Evolutionary conservation across 2,888 invertebrate genomes (phyloP).

Genomic region (Mythimna pallens): DNA sequence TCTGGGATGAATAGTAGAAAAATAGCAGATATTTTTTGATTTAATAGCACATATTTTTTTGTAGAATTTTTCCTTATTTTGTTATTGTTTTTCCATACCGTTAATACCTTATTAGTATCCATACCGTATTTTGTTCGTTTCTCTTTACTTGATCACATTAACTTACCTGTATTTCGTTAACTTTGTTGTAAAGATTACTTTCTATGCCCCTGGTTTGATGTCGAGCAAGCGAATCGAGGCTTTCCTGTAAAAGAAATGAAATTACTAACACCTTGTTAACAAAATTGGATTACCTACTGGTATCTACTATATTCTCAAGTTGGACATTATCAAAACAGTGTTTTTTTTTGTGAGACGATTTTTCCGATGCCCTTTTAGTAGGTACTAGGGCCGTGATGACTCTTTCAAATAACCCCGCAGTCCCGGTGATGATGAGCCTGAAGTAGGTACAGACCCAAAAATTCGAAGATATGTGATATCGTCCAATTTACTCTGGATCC

Average conservation of each 20-base stretch:
- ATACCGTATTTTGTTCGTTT: not conserved
- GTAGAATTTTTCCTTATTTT: not conserved
- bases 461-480: too few relatives aligned
- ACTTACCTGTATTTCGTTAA: conserved; percentile 94
- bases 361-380: too few relatives aligned
- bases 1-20: too few relatives aligned
- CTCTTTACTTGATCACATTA: not conserved
- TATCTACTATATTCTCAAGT: not conserved
- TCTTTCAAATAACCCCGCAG: too few relatives aligned
- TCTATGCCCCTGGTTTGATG: conserved; percentile 95
- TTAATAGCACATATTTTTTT: not conserved
- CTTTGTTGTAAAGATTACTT: conserved; percentile 96
- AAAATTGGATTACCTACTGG: not conserved
- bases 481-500: too few relatives aligned
- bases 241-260: conserved; percentile 91
- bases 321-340: too few relatives aligned
- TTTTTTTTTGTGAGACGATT: too few relatives aligned
- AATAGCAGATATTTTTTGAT: too few relatives aligned
- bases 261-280: not conserved
- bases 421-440: too few relatives aligned
- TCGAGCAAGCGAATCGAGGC: conserved; percentile 95
- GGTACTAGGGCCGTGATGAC: too few relatives aligned
- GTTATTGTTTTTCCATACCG: not conserved
- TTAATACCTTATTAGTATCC: too few relatives aligned
- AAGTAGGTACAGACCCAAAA: too few relatives aligned